Conservation (phyloP, 2,113 vertebrate genomes). For the Oncorhynchus mykiss region DNA sequence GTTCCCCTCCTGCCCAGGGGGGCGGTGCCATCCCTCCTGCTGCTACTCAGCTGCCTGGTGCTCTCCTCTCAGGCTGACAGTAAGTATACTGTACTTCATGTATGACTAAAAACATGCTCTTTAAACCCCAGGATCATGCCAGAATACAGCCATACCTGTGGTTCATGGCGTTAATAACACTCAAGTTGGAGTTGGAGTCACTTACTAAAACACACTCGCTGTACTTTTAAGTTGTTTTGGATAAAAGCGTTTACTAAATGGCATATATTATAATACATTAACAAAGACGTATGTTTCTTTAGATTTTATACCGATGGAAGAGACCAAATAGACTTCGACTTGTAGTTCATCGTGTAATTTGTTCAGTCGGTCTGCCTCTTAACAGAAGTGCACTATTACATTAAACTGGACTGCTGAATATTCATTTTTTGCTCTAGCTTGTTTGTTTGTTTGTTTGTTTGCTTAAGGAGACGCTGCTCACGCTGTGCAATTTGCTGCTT, state of each 20-base stretch:
- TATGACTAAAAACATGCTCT: neutral
- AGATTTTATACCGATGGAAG: no score
- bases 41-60: slow-evolving; percentile 80
- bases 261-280: no score
- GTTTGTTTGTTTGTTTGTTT: neutral
- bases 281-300: no score
- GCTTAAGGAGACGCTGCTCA: neutral
- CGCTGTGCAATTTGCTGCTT: slow-evolving; percentile 3
- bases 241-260: no score
- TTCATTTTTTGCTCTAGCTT: slow-evolving; percentile 5
- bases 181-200: neutral
- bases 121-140: no score
- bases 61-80: slow-evolving; percentile 81
- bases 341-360: no score
- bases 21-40: slow-evolving; percentile 70
- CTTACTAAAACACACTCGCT: no score
- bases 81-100: slow-evolving; percentile 75
- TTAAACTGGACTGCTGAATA: neutral
- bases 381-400: neutral
- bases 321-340: no score
- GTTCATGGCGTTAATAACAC: neutral
- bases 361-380: no score
- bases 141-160: neutral
- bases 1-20: slow-evolving; percentile 65
- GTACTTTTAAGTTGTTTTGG: no score